A percentile compares a stretch with the other conserved stretches of the same genome.
Conservation (phyloP, 2,113 vertebrate species). For the Apus apus region DNA sequence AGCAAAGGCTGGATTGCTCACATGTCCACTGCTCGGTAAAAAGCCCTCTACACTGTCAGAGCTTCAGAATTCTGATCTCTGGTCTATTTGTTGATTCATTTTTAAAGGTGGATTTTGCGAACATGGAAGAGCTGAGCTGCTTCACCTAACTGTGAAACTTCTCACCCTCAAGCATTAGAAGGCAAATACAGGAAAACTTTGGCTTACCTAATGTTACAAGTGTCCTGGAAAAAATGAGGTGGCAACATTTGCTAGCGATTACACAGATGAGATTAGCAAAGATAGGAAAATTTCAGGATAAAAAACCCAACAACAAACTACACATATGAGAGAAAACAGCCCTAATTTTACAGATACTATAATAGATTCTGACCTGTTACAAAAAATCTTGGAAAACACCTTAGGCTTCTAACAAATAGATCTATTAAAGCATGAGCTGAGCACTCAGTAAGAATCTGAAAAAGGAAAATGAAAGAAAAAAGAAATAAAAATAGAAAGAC, state of each 20-base stretch:
- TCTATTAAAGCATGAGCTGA: background rate
- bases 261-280: background rate
- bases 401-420: background rate
- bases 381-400: background rate
- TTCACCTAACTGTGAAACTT: background rate
- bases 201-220: background rate
- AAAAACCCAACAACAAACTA: background rate
- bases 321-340: background rate
- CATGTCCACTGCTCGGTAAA: too few species aligned
- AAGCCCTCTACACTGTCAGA: too few species aligned
- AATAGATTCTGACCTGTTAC: background rate
- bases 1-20: too few species aligned
- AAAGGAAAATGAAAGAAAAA: background rate
- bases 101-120: background rate
- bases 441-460: background rate
- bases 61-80: background rate
- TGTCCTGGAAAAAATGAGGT: background rate
- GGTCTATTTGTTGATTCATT: background rate
- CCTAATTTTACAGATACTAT: background rate
- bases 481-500: background rate
- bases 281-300: background rate
- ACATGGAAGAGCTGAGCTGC: background rate
- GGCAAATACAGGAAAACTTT: background rate
- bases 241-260: background rate
- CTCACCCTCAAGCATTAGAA: background rate